phyloP scores from a whole-genome alignment of 2,797 vertebrate species.

The Malacoctenus gilli region DNA sequence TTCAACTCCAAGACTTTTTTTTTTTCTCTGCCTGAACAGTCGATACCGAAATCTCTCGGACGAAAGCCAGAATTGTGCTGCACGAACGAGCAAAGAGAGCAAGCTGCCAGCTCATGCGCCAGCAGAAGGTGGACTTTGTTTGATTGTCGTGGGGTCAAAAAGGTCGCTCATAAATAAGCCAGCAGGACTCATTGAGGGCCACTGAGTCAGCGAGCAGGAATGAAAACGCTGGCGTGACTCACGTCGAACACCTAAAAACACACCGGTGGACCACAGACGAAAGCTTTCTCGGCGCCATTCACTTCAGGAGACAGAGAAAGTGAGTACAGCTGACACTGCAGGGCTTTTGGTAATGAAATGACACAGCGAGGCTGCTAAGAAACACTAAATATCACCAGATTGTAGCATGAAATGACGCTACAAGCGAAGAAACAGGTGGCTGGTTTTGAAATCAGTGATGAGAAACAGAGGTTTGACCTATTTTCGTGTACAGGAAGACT shows the following conservation, averaged over 20 bases:
- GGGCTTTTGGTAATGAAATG: no score
- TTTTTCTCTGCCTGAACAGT: neutral
- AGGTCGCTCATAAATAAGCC: constrained; percentile 10
- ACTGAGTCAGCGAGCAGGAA: constrained; percentile 66
- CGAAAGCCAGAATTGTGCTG: constrained; percentile 7
- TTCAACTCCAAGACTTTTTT: neutral
- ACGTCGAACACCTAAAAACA: constrained; percentile 51
- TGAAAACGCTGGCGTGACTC: constrained; percentile 68
- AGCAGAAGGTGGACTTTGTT: constrained; percentile 1
- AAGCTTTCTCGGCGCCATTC: constrained; percentile 28
- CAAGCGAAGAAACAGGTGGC: no score
- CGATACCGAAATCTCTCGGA: neutral
- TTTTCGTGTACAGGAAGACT: no score
- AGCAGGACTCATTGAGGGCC: constrained; percentile 19
- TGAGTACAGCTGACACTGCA: neutral
- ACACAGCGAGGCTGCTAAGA: no score
- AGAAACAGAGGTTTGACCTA: no score
- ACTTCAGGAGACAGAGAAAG: constrained; percentile 38
- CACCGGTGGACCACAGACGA: constrained; percentile 36
- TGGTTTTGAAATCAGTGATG: no score
- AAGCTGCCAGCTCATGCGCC: neutral
- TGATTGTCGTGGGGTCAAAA: constrained; percentile 11
- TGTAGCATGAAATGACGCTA: neutral
- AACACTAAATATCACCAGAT: neutral
- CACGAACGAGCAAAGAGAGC: neutral